These are phyloP conservation scores for Yponomeuta plumbellus DNA, from an alignment of 2,888 invertebrate genomes.

Conservation along the genomic window DNA sequence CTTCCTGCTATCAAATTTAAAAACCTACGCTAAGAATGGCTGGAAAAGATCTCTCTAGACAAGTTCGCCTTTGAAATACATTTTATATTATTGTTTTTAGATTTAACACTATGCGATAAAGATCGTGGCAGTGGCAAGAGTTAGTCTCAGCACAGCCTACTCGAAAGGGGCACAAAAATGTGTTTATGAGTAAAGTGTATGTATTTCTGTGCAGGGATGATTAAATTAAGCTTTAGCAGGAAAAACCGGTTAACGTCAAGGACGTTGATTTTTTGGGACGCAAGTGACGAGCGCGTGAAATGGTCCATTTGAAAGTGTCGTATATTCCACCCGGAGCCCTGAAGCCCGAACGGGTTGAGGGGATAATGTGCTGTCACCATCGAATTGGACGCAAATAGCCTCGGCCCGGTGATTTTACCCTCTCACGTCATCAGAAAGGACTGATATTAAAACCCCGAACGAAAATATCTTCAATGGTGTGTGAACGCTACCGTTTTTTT, in stretches of 20 bases:
- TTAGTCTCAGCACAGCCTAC: too few species aligned
- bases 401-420: slow-evolving; percentile 33
- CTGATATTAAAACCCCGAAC: slow-evolving; percentile 31
- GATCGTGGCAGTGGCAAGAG: too few species aligned
- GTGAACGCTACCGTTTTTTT: background rate
- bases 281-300: slow-evolving; percentile 30
- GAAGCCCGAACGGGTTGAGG: slow-evolving; percentile 29
- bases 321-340: slow-evolving; percentile 40
- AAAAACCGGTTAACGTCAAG: background rate
- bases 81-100: too few species aligned
- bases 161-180: too few species aligned
- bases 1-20: too few species aligned
- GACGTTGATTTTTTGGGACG: background rate
- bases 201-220: background rate
- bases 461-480: slow-evolving; percentile 28
- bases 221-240: background rate
- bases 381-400: slow-evolving; percentile 43
- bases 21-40: too few species aligned
- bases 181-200: too few species aligned
- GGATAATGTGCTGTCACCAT: slow-evolving; percentile 50
- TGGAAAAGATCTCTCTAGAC: too few species aligned
- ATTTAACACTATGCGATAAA: too few species aligned
- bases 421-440: slow-evolving; percentile 37
- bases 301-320: slow-evolving; percentile 39
- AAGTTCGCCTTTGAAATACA: too few species aligned